A percentile compares a stretch with the other conserved stretches of the same genome.
Evolutionary conservation across 1,140 invertebrate genomes (phyloP).

Genomic region (Nixonia krombeini): DNA sequence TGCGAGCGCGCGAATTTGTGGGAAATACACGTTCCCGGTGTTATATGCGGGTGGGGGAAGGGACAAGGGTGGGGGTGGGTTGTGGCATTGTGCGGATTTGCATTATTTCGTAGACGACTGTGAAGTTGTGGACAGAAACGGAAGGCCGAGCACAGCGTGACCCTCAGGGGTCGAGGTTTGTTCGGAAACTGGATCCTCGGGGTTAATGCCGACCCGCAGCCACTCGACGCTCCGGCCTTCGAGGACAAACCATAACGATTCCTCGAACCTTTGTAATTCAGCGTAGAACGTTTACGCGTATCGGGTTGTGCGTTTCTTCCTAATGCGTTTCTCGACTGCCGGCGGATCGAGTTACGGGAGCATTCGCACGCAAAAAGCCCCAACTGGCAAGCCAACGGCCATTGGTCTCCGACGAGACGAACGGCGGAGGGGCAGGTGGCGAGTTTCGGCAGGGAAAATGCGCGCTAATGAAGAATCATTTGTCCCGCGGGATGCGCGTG

Average conservation of each 20-base stretch:
- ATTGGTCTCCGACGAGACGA: too few relatives aligned
- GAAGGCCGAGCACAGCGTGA: too few relatives aligned
- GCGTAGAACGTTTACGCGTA: slow-evolving; percentile 43
- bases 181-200: slow-evolving; percentile 59
- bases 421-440: too few relatives aligned
- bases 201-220: slow-evolving; percentile 36
- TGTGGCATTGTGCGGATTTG: slow-evolving; percentile 41
- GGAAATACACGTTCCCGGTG: too few relatives aligned
- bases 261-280: slow-evolving; percentile 43
- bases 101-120: slow-evolving; percentile 43
- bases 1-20: too few relatives aligned
- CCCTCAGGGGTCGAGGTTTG: slow-evolving; percentile 44
- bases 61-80: slow-evolving; percentile 16
- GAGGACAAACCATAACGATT: slow-evolving; percentile 42
- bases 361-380: slow-evolving; percentile 37
- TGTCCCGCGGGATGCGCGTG: too few relatives aligned
- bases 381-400: too few relatives aligned
- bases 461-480: too few relatives aligned
- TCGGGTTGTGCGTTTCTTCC: slow-evolving; percentile 36
- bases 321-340: slow-evolving; percentile 38
- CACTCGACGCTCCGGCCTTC: not conserved
- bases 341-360: slow-evolving; percentile 35
- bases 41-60: too few relatives aligned
- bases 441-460: too few relatives aligned
- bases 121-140: slow-evolving; percentile 47